Percentiles rank a stretch among this genome's conserved stretches.
phyloP scores from a whole-genome alignment of 2,797 vertebrate species.

The Falco peregrinus region DNA sequence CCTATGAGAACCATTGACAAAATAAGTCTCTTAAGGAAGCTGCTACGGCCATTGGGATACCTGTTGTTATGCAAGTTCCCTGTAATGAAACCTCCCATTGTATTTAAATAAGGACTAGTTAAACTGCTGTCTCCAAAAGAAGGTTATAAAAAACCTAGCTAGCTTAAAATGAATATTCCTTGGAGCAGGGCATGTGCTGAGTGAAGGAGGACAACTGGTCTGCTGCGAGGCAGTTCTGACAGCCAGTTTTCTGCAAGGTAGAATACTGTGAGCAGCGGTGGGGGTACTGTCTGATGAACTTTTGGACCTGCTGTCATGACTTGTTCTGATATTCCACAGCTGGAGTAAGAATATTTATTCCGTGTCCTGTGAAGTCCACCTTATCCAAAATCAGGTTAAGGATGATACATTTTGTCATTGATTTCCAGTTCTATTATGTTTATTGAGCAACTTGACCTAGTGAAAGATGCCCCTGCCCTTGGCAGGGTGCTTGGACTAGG shows the following conservation, averaged over 20 bases:
- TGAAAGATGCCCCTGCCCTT: not conserved
- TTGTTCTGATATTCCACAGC: not conserved
- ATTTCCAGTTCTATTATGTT: not conserved
- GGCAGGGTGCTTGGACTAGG: not conserved
- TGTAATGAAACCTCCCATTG: not conserved
- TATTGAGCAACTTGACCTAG: not conserved
- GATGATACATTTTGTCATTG: not conserved
- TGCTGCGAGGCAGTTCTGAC: not conserved
- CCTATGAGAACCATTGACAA: not conserved
- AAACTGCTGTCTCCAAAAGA: not conserved
- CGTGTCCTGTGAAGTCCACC: not conserved
- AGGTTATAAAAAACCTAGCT: not conserved
- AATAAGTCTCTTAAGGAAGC: not conserved
- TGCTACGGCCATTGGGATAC: not conserved
- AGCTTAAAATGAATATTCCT: not conserved
- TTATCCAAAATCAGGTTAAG: not conserved
- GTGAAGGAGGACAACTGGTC: too few relatives aligned
- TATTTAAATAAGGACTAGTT: not conserved
- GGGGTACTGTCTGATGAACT: not conserved
- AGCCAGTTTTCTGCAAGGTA: not conserved
- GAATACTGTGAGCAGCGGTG: fast-evolving
- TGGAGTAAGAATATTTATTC: not conserved
- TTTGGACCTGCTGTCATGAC: fast-evolving
- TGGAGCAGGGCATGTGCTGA: not conserved
- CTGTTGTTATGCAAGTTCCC: not conserved